phyloP scores from a whole-genome alignment of 2,888 invertebrate species.

The Drosophila dives region DNA sequence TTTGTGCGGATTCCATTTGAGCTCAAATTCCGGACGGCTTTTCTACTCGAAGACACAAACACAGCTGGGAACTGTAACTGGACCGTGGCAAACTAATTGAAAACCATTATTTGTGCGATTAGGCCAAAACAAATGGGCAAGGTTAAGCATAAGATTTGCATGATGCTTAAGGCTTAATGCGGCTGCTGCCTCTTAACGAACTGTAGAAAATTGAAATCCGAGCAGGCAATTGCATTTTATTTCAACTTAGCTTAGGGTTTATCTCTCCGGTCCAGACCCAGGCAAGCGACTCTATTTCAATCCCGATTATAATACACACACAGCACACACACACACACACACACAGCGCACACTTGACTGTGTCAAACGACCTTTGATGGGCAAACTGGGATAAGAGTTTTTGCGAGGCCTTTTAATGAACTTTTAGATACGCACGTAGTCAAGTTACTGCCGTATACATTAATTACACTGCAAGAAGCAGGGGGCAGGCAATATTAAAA shows the following conservation, averaged over 20 bases:
- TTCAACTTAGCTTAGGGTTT: conserved; percentile 57
- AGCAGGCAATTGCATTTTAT: conserved; percentile 74
- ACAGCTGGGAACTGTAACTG: conserved; percentile 58
- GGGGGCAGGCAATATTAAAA: neutral
- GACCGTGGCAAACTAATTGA: conserved; percentile 76
- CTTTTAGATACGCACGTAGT: conserved; percentile 76
- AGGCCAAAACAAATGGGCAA: conserved; percentile 77
- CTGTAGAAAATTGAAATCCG: conserved; percentile 64
- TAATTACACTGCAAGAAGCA: conserved; percentile 61
- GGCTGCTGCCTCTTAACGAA: conserved; percentile 53
- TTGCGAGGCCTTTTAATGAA: conserved; percentile 65
- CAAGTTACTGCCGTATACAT: conserved; percentile 51
- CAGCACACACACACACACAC: neutral
- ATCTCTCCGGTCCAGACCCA: conserved; percentile 14
- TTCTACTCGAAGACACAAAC: conserved; percentile 38
- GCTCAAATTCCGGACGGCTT: conserved; percentile 34
- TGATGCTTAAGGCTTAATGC: conserved; percentile 41
- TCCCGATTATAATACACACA: conserved; percentile 1
- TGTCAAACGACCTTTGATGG: conserved; percentile 76
- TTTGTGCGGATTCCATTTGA: conserved; percentile 5
- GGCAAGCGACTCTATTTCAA: conserved; percentile 18
- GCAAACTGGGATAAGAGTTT: conserved; percentile 58
- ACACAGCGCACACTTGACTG: conserved; percentile 51
- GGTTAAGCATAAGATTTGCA: conserved; percentile 75
- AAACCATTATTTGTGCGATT: conserved; percentile 77